phyloP scores from a whole-genome alignment of 2,888 invertebrate species.

The Lottia gigantea region DNA sequence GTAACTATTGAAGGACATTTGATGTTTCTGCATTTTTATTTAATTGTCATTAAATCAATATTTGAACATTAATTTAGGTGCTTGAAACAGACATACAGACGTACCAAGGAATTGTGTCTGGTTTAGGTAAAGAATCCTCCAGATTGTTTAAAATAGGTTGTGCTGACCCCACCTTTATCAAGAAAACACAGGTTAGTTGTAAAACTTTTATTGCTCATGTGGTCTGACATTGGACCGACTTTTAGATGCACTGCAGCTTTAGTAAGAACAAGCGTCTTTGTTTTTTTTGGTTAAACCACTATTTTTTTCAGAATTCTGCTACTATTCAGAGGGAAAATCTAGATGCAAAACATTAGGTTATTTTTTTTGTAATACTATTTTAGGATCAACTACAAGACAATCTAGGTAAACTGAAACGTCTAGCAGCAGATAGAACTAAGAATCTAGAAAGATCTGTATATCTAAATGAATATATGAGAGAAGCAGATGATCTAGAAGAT shows the following conservation, averaged over 20 bases:
- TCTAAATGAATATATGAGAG: slow-evolving; percentile 70
- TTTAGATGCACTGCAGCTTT: no score
- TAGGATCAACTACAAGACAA: slow-evolving; percentile 68
- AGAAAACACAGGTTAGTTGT: slow-evolving; percentile 60
- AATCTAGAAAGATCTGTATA: slow-evolving; percentile 93
- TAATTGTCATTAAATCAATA: background rate
- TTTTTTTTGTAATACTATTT: slow-evolving; percentile 1
- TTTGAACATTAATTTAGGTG: slow-evolving; percentile 75
- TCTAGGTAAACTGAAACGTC: slow-evolving; percentile 82
- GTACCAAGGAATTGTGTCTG: slow-evolving; percentile 61
- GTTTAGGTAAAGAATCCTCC: slow-evolving; percentile 58
- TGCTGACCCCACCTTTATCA: slow-evolving; percentile 75
- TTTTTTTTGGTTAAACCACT: no score
- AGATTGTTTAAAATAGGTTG: slow-evolving; percentile 77
- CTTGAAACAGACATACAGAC: slow-evolving; percentile 71
- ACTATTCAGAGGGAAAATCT: background rate
- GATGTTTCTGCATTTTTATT: no score
- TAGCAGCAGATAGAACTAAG: slow-evolving; percentile 82
- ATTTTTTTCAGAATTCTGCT: background rate
- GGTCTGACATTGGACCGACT: background rate
- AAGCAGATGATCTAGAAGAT: slow-evolving; percentile 86
- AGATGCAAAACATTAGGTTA: background rate
- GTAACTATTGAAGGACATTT: no score
- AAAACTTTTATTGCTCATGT: background rate
- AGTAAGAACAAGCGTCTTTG: background rate